Evolutionary conservation across 1,140 invertebrate species (phyloP), one percentile per base, ranked within the genome.

Genomic region (Polypedilum pembai): DNA sequence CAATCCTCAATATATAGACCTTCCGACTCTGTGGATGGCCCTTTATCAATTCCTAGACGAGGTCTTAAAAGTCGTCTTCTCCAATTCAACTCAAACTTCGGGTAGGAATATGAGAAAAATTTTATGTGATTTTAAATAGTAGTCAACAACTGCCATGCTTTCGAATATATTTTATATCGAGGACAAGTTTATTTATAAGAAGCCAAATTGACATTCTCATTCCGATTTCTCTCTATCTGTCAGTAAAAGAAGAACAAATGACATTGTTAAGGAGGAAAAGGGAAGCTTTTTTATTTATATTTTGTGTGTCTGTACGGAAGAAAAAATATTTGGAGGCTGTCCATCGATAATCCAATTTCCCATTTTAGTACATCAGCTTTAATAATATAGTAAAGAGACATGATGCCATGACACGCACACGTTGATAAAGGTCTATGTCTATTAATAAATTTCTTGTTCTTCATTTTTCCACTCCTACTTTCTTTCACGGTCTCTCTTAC

Each of bases 11-110:
- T 40, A 41, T 75, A 24, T 74, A 83, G 82, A 82, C 79, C 80
- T 77, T 83, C 88, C 84, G 86, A 87, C 83, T 87, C 87, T 82
- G 85, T 88, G 88, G 89, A 88, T 85, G 89, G 90, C 85, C 90
- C 90, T 81, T 90, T 91, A 87, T 91, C 90, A 84, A 87, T 92
- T 86, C 90, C 90, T 84, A 88, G 91, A 83, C 88, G 92, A 83
- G 90, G 91, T 81, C 89, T 92, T 85, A 93, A 92, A 85, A 93
- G 92, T 78, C 90, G 92, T 79, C 88, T 94, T 79, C 89, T 94
- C 82, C 91, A 93, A 87, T 93, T 94, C 87, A 90, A 88, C 84
- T 91, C 91, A 80, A 93, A 92, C 84, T 85, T 86, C 86, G 93
- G 92, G 93, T 94, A 92, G 86, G 88, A 63, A 74, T 18, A 56